Evolutionary conservation across 2,113 vertebrate species (phyloP).

Genomic region (Bolborhynchus lineola): DNA sequence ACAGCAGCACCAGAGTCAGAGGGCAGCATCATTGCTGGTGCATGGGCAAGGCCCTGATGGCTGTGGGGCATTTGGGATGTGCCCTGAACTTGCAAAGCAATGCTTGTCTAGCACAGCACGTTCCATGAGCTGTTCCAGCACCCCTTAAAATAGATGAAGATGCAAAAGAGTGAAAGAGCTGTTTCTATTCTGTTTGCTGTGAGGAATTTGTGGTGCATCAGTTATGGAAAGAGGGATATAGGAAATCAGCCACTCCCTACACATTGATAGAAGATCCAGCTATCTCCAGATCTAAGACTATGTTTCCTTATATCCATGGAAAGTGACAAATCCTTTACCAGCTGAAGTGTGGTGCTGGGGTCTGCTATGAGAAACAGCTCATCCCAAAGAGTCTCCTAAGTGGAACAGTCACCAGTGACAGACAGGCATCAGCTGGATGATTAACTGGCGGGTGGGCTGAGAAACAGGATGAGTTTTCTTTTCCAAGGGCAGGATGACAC

Average conservation of each 20-base stretch:
- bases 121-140: background rate
- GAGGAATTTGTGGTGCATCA: background rate
- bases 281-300: background rate
- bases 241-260: slow-evolving; percentile 47
- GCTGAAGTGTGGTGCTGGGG: background rate
- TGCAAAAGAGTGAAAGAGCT: background rate
- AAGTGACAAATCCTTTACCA: background rate
- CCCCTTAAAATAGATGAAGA: background rate
- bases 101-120: rapidly evolving
- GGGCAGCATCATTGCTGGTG: background rate
- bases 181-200: background rate
- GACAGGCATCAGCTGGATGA: background rate
- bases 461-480: background rate
- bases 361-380: background rate
- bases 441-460: background rate
- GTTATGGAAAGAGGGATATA: background rate
- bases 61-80: background rate
- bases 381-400: background rate
- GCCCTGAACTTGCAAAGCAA: background rate
- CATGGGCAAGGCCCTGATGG: background rate
- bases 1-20: background rate
- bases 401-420: background rate
- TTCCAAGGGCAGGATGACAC: slow-evolving; percentile 4
- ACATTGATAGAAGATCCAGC: background rate
- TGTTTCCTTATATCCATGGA: rapidly evolving